Evolutionary conservation across 2,113 vertebrate species (phyloP).

Genomic region (Cheilinus undulatus): DNA sequence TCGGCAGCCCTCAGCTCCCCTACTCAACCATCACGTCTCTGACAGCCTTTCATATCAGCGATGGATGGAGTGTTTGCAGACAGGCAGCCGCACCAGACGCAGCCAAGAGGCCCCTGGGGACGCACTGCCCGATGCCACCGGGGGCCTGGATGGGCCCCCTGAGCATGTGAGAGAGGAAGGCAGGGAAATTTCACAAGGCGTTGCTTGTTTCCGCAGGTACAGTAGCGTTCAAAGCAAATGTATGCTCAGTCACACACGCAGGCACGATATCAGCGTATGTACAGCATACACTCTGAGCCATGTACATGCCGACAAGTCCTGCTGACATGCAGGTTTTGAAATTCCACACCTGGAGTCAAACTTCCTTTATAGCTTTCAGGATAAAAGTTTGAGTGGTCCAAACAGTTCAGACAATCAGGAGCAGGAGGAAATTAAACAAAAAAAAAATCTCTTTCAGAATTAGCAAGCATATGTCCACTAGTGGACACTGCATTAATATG

Average conservation of each 20-base stretch:
- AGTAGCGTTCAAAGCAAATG: conserved; percentile 7
- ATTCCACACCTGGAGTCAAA: conserved; percentile 59
- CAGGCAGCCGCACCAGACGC: conserved; percentile 58
- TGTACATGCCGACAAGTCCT: conserved; percentile 9
- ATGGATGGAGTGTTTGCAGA: conserved; percentile 75
- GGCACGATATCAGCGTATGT: background rate
- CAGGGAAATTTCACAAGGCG: conserved; percentile 54
- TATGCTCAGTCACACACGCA: background rate
- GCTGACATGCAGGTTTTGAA: conserved; percentile 35
- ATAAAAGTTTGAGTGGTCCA: background rate
- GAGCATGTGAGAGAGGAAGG: conserved; percentile 36
- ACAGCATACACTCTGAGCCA: background rate
- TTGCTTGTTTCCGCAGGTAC: conserved; percentile 42
- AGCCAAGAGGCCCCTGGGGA: conserved; percentile 61
- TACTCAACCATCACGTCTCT: conserved; percentile 65
- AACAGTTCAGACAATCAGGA: background rate
- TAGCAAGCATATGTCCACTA: too few relatives aligned
- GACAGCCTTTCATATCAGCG: conserved; percentile 75
- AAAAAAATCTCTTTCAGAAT: too few relatives aligned
- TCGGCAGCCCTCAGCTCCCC: conserved; percentile 53
- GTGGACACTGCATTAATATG: too few relatives aligned
- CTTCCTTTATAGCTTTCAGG: conserved; percentile 20
- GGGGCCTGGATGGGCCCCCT: conserved; percentile 30
- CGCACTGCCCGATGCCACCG: conserved; percentile 23
- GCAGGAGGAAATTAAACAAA: background rate